A percentile compares a stretch with the other conserved stretches of the same genome.
Evolutionary conservation across 2,113 vertebrate genomes (phyloP).

Genomic region (Oncorhynchus tshawytscha): DNA sequence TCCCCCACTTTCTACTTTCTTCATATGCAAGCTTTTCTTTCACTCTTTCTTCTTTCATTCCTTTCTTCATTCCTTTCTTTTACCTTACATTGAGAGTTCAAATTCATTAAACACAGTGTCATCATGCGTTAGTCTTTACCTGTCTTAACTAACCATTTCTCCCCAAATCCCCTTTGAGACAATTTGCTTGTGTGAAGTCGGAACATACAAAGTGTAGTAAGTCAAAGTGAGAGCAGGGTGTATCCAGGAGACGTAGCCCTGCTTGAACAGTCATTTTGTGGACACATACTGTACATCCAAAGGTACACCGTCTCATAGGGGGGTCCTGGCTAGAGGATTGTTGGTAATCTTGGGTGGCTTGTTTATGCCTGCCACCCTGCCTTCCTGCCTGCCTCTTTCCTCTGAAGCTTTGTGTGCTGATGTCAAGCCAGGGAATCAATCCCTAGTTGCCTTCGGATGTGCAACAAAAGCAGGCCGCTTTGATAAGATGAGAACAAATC

Average conservation of each 20-base stretch:
- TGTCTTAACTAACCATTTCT: conserved; percentile 41
- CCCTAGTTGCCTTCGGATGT: conserved; percentile 28
- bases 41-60: conserved; percentile 11
- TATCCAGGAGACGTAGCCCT: conserved; percentile 20
- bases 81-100: conserved; percentile 48
- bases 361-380: conserved; percentile 24
- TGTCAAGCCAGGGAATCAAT: conserved; percentile 35
- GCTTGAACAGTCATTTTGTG: not conserved
- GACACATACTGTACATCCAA: not conserved
- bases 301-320: not conserved
- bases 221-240: conserved; percentile 34
- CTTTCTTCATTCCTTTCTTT: conserved; percentile 47
- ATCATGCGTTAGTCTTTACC: conserved; percentile 50
- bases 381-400: not conserved
- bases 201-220: conserved; percentile 32
- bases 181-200: conserved; percentile 28
- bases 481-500: conserved; percentile 25
- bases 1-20: not conserved
- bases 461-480: conserved; percentile 22
- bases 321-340: conserved; percentile 22
- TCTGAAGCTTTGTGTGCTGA: conserved; percentile 32
- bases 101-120: conserved; percentile 56
- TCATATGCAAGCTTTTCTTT: conserved; percentile 9
- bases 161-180: conserved; percentile 33
- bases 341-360: conserved; percentile 29